Evolutionary conservation across 2,797 vertebrate genomes (phyloP), one percentile per base, ranked within the genome.

Genomic region (Halcyon smyrnensis): DNA sequence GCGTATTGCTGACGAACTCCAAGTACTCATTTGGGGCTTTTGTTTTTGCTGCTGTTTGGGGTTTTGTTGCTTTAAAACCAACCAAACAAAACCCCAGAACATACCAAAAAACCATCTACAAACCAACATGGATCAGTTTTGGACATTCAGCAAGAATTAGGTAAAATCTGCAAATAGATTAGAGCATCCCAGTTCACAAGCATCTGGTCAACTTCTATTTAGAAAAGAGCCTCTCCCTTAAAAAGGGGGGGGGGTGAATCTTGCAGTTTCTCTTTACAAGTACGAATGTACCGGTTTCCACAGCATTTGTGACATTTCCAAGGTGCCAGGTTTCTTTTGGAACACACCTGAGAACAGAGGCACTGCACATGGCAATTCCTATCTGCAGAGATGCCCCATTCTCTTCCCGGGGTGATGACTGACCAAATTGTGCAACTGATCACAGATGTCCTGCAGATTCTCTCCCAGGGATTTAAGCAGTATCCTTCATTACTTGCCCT

Each of bases 401-500:
- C 96, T 68, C 96, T 60, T 94, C 69, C 67, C 94, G 95, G 97
- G 95, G 95, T 92, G 96, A 96, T 93, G 97, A 94, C 94, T 93
- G 97, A 48, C 97, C 97, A 93, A 98, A 98, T 56, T 59, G 90
- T 97, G 96, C 79, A 84, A 79, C 84, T 57, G 94, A 96, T 94
- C 98, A 97, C 98, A 98, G 98, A 98, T 98, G 98, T 97, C 98
- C 97, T 96, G 98, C 98, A 97, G 98, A 97, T 97, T 97, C 94
- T 97, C 92, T 96, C 93, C 0, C 45, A 86, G 96, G 95, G 92
- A 78, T 93, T 97, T 86, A 39, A 67, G 82, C 94, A 12, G 77
- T 76, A 93, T 92, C 95, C 98, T 97, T 97, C 98, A 86, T 96
- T 95, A 97, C 98, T 96, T 97, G 97, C 98, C 98, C 98, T 98